Evolutionary conservation across 2,113 vertebrate genomes (phyloP), one percentile per base, ranked within the genome.

Genomic region (Rynchops niger): DNA sequence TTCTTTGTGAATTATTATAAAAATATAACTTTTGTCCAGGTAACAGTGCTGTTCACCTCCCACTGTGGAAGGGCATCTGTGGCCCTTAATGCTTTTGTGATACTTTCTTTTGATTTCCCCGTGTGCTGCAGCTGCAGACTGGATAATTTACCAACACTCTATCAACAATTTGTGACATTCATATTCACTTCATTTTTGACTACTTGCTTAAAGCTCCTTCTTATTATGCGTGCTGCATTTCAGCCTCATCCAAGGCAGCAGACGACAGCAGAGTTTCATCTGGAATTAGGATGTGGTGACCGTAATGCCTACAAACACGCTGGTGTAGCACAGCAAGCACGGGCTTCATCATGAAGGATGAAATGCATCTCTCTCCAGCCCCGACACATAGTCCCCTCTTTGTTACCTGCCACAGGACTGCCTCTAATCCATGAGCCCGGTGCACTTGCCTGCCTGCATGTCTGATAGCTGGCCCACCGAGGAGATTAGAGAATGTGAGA

Each of bases 341-440:
- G 56, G 56, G 49, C 34, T 56, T 49, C 3, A 3, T 53, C 47
- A 20, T 2, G 36, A 45, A 45, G 63, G 77, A 70, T 27, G 83
- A 78, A 42, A 52, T 9, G 34, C 15, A 19, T 58, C 34, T 58
- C 21, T 34, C 34, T 72, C n/a, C 55, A 70, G 22, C 7, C 50
- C 58, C 0, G 0, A 27, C 58, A 49, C 1, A 0, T 30, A 65
- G 11, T 18, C 5, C 13, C 8, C 38, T 78, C 55, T 36, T 38
- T 3, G 3, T 71, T 55, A 9, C 38, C 15, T 61, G 53, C 32
- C 66, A 18, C 36, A 12, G 40, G 59, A 70, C 26, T 4, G 15
- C 29, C 22, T 29, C 66, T 63, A 66, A 49, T 66, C 45, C 6
- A 0, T 5, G 8, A 92, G 27, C 23, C 58, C 42, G 20, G 23